These are phyloP conservation scores for Lasioglossum morio DNA, from an alignment of 2,888 invertebrate genomes.

Conservation along the genomic window DNA sequence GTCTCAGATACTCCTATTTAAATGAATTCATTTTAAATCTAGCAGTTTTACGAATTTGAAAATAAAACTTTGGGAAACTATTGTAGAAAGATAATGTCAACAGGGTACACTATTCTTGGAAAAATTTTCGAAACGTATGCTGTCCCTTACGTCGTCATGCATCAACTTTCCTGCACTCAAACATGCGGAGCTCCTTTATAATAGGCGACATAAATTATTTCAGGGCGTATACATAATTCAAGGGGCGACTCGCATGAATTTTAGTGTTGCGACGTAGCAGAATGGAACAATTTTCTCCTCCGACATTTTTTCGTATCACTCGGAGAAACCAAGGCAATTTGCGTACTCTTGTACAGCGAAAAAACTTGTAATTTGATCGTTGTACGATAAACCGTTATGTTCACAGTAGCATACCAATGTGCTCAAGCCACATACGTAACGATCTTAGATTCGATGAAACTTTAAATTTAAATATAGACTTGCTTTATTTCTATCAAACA, in stretches of 20 bases:
- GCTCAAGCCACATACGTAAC: no score
- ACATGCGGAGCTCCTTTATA: background rate
- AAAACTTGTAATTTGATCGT: conserved; percentile 10
- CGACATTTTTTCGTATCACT: conserved; percentile 3
- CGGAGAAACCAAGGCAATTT: background rate
- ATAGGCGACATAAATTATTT: background rate
- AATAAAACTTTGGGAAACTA: background rate
- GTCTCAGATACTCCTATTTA: background rate
- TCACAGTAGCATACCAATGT: background rate
- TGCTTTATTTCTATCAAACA: background rate
- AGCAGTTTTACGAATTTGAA: background rate
- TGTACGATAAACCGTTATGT: conserved; percentile 1
- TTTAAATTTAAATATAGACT: background rate
- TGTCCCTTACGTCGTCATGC: background rate
- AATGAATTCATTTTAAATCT: background rate
- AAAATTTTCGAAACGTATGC: background rate
- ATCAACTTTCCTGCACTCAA: background rate
- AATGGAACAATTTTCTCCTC: conserved; percentile 8
- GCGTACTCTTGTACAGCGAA: background rate
- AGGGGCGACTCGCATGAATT: background rate
- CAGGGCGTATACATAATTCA: background rate
- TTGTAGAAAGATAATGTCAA: background rate
- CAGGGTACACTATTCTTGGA: background rate
- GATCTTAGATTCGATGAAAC: background rate
- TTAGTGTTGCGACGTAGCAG: background rate